Conservation (phyloP, 2,888 invertebrate species). For the Chrysomela aeneicollis region DNA sequence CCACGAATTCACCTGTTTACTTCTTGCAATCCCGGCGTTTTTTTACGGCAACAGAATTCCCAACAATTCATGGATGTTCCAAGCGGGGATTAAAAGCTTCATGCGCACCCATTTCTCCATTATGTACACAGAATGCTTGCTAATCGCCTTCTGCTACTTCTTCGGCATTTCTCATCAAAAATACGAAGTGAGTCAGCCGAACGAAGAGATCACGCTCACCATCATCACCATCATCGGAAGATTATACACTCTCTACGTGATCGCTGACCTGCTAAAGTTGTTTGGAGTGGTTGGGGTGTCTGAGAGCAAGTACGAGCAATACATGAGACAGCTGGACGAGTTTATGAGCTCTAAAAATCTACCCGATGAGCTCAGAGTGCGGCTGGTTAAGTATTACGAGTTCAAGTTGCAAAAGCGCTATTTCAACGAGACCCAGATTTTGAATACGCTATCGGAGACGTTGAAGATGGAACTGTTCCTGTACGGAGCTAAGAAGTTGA, state of each 20-base stretch:
- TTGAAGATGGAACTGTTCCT: constrained; percentile 60
- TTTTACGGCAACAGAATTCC: constrained; percentile 12
- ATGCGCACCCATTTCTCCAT: constrained; percentile 13
- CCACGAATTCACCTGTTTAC: constrained; percentile 7
- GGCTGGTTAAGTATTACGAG: constrained; percentile 63
- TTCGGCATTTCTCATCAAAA: constrained; percentile 46
- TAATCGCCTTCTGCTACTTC: constrained; percentile 47
- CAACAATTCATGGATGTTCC: constrained; percentile 31
- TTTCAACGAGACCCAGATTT: constrained; percentile 62
- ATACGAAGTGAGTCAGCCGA: constrained; percentile 30
- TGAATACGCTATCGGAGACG: constrained; percentile 54
- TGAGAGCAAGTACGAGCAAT: constrained; percentile 60
- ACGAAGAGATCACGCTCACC: constrained; percentile 42
- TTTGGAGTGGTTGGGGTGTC: constrained; percentile 53
- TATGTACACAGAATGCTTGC: constrained; percentile 37
- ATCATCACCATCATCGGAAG: constrained; percentile 46
- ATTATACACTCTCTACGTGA: constrained; percentile 46
- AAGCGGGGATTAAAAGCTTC: constrained; percentile 6
- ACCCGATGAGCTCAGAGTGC: constrained; percentile 59
- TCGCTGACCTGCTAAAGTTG: constrained; percentile 46
- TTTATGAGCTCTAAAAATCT: constrained; percentile 66
- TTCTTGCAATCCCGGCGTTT: constrained; percentile 5
- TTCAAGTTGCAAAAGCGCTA: constrained; percentile 64
- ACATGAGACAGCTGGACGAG: constrained; percentile 63
- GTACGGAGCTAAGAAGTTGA: constrained; percentile 60